Evolutionary conservation across 2,797 vertebrate species (phyloP).

Genomic region (Vespertilio murinus): DNA sequence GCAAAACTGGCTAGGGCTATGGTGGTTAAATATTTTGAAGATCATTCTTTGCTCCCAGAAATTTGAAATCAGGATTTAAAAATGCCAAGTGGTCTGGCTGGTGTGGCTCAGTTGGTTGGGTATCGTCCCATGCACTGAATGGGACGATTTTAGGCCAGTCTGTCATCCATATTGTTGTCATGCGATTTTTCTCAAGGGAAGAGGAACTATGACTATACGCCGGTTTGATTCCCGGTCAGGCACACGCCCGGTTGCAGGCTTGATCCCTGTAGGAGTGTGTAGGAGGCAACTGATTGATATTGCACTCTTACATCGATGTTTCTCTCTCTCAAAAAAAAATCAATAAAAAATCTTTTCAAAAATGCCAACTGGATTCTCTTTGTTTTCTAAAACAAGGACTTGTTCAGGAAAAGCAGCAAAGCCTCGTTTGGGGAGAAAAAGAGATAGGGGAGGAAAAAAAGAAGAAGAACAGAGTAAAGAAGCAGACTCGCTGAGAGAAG

Average conservation of each 20-base stretch:
- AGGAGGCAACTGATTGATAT: not conserved
- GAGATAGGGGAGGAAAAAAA: not conserved
- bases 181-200: no score
- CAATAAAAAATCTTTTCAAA: not conserved
- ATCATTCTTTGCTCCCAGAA: not conserved
- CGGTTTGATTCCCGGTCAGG: no score
- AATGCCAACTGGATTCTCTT: not conserved
- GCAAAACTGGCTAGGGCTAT: no score
- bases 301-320: not conserved
- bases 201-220: no score
- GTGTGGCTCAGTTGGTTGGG: not conserved
- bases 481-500: not conserved
- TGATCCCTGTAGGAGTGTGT: not conserved
- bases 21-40: not conserved
- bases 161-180: no score
- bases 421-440: not conserved
- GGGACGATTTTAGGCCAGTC: no score
- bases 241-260: no score
- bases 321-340: not conserved
- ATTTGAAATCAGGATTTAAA: slow-evolving; percentile 22
- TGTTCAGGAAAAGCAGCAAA: slow-evolving; percentile 18
- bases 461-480: not conserved
- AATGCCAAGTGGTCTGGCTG: not conserved
- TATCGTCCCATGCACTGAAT: not conserved
- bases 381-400: slow-evolving; percentile 39